Percentiles rank a stretch among this genome's conserved stretches.
Evolutionary conservation across 2,113 vertebrate species (phyloP).

Genomic region (Trematocara stigmaticum): DNA sequence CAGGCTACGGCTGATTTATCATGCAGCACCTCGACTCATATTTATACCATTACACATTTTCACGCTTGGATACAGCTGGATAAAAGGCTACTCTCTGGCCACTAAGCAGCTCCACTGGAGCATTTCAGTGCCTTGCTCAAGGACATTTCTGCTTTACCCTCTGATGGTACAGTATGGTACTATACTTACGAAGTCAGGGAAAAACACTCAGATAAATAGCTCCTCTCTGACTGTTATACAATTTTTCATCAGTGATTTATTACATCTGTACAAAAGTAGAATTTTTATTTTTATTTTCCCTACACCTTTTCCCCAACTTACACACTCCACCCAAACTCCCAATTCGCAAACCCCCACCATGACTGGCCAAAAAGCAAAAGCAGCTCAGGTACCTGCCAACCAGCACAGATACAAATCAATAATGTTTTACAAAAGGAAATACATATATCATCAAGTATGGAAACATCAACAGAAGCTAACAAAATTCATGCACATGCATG

Average conservation of each 20-base stretch:
- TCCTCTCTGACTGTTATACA: not conserved
- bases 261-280: not conserved
- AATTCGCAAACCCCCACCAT: not conserved
- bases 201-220: not conserved
- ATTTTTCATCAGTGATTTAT: not conserved
- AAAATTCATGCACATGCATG: accelerated
- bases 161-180: not conserved
- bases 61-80: slow-evolving; percentile 12
- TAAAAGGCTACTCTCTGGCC: not conserved
- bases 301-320: not conserved
- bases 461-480: not conserved
- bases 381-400: not conserved
- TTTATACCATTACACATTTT: slow-evolving; percentile 22
- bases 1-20: slow-evolving; percentile 3
- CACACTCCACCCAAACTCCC: not conserved
- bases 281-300: not conserved
- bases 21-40: slow-evolving; percentile 26
- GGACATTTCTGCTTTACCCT: not conserved
- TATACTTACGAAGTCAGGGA: not conserved
- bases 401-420: not conserved
- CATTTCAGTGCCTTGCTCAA: slow-evolving; percentile 28
- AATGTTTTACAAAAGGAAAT: not conserved
- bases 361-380: not conserved
- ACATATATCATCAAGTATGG: not conserved
- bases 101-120: not conserved